These are phyloP conservation scores for Bovichtus diacanthus DNA, from an alignment of 2,797 vertebrate species.

Conservation along the genomic window DNA sequence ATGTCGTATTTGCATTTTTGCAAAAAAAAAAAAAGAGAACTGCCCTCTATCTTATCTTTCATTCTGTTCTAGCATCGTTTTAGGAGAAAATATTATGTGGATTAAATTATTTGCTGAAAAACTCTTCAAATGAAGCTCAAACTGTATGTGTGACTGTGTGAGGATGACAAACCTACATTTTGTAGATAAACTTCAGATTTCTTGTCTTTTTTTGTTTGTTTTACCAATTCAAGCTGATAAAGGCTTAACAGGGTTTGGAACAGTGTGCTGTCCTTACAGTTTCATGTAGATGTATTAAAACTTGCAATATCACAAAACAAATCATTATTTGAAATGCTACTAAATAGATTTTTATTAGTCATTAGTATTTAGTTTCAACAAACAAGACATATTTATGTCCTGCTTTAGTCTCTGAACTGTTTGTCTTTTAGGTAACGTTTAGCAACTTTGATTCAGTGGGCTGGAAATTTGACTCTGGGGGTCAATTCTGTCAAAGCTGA, in stretches of 20 bases:
- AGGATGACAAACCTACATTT: background rate
- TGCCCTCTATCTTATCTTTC: background rate
- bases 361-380: conserved; percentile 3
- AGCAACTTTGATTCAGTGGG: conserved; percentile 39
- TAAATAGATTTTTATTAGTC: background rate
- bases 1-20: fast-evolving
- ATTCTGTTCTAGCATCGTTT: fast-evolving
- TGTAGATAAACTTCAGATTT: background rate
- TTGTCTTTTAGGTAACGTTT: conserved; percentile 53
- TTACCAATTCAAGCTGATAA: background rate
- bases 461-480: conserved; percentile 57
- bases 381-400: conserved; percentile 13
- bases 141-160: background rate
- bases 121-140: background rate
- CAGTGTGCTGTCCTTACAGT: background rate
- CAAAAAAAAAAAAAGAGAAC: background rate
- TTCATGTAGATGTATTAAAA: background rate
- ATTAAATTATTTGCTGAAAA: background rate
- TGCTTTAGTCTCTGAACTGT: conserved; percentile 36
- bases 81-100: background rate
- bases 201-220: background rate
- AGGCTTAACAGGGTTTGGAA: background rate
- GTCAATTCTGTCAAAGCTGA: conserved; percentile 67
- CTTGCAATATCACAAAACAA: background rate
- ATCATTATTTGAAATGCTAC: background rate